Conservation (phyloP, 2,888 invertebrate species). For the Thalpophila matura region DNA sequence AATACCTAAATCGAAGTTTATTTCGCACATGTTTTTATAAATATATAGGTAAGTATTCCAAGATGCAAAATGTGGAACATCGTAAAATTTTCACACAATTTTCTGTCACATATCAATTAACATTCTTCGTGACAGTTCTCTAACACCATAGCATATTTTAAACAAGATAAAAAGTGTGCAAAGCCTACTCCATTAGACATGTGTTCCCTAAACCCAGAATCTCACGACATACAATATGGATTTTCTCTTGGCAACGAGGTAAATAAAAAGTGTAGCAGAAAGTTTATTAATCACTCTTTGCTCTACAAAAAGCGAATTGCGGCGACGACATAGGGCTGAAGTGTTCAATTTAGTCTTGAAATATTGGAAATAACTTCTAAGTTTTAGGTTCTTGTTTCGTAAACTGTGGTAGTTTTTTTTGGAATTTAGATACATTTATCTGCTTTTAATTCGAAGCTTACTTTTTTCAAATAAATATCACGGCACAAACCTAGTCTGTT, state of each 20-base stretch:
- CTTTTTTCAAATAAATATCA: no score
- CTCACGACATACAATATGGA: conserved; percentile 46
- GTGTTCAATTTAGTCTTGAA: neutral
- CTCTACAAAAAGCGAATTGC: conserved; percentile 37
- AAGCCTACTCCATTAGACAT: neutral
- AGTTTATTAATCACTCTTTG: conserved; percentile 29
- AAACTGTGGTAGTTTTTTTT: no score
- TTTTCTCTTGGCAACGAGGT: conserved; percentile 33
- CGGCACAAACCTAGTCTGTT: no score
- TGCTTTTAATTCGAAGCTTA: no score
- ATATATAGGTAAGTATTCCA: no score
- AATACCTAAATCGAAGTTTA: no score
- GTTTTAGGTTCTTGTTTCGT: no score
- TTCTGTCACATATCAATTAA: neutral
- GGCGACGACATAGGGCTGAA: conserved; percentile 38
- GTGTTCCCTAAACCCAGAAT: conserved; percentile 48
- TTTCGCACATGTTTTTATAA: no score
- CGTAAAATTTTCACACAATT: neutral
- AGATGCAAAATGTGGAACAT: neutral
- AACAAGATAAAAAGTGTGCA: conserved; percentile 18
- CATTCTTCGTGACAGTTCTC: neutral
- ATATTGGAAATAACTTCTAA: no score
- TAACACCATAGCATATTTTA: neutral
- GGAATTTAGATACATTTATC: no score
- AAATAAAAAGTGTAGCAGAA: conserved; percentile 49